Base-by-base conservation (phyloP, 2,113 vertebrate species). In the Hystrix cristata region DNA sequence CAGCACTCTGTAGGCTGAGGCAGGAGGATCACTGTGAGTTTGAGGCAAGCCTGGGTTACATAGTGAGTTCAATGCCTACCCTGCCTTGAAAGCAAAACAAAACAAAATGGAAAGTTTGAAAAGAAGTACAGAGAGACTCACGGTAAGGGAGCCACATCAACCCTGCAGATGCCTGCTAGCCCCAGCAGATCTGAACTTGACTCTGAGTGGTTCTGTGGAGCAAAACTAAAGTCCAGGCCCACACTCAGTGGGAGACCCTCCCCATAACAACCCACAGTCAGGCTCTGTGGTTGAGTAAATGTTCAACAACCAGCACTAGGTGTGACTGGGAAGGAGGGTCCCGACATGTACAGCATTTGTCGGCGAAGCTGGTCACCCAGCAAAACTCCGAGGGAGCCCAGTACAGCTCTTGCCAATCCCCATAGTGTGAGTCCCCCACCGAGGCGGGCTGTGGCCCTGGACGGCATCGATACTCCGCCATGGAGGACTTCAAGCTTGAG, bases 171-270 rank as follows among this genome's bases (percentile, higher is more conserved):
- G 38, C 2, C 25, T 43, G 71, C 38, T 64, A 92, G 59, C 6
- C 5, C 3, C 72, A 59, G 81, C 59, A 78, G 67, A 81, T 55
- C 76, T 79, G 55, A 92, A 94, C 94, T 72, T 82, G 7, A 92
- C 21, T n/a, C 0, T 86, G 94, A 88, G 43, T 76, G 48, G 7
- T 34, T 87, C 72, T 48, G 31, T 72, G 69, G 53, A n/a, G 62
- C 6, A 67, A 87, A 93, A 59, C 65, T 57, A 21, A 90, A 84
- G 48, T 62, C 21, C 65, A 55, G 3, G 53, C 38, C 74, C 29
- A 46, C 19, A 48, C 71, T 11, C 79, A 38, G 38, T 10, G 21
- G 53, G 29, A 62, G 62, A 25, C 8, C 29, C 55, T 65, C 5
- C 59, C 69, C 18, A 9, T 31, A 16, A 34, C 8, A 29, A n/a